Evolutionary conservation across 2,888 invertebrate species (phyloP).

Genomic region (Dynastes maya): DNA sequence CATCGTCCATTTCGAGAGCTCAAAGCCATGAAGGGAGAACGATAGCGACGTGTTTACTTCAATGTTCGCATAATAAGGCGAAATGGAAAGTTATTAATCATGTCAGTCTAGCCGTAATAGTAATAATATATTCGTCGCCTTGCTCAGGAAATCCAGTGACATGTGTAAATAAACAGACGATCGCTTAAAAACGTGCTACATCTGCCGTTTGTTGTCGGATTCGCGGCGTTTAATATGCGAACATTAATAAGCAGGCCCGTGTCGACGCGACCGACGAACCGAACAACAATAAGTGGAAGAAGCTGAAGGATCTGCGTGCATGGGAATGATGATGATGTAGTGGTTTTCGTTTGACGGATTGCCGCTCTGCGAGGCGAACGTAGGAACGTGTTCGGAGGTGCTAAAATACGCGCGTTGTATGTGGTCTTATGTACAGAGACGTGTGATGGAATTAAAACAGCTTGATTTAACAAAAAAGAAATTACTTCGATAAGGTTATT

Average conservation of each 20-base stretch:
- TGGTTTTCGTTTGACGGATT: slow-evolving; percentile 29
- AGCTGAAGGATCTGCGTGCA: slow-evolving; percentile 20
- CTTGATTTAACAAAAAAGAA: too few species aligned
- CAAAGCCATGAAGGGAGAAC: neutral
- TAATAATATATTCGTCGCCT: slow-evolving; percentile 29
- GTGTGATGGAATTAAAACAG: too few species aligned
- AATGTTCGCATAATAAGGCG: slow-evolving; percentile 8
- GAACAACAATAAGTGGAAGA: slow-evolving; percentile 28
- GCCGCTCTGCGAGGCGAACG: neutral
- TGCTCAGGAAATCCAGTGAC: slow-evolving; percentile 53
- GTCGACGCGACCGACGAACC: neutral
- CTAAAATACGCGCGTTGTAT: too few species aligned
- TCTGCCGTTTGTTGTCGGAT: neutral
- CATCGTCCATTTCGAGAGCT: neutral
- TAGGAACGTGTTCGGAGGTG: too few species aligned
- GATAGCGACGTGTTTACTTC: neutral
- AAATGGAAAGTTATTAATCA: slow-evolving; percentile 16
- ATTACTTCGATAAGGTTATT: too few species aligned
- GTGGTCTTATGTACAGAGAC: too few species aligned
- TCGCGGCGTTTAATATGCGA: slow-evolving; percentile 22
- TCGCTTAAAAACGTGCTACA: slow-evolving; percentile 35
- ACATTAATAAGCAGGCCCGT: slow-evolving; percentile 15
- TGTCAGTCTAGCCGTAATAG: neutral
- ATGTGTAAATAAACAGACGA: slow-evolving; percentile 52
- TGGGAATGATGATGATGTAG: slow-evolving; percentile 6